Evolutionary conservation across 2,888 invertebrate species (phyloP), one percentile per base, ranked within the genome.

Genomic region (Drosophila cracens): DNA sequence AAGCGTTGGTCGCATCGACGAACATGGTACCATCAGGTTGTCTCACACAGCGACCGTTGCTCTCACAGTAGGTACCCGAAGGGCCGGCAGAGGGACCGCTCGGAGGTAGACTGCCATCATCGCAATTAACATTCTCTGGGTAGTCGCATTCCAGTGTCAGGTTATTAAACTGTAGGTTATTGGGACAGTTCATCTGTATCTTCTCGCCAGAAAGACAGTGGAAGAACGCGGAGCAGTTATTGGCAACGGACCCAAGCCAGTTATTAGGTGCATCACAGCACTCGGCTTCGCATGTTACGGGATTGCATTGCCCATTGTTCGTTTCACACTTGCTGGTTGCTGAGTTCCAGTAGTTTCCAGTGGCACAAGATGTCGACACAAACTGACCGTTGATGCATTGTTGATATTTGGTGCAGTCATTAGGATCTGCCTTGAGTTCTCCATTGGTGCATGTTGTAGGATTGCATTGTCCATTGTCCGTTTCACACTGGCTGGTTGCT

Each of bases 41-140:
- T 21, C 83, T 79, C 21, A 87, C 76, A 65, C 91, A 89, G 11
- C 69, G 68, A 10, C 87, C 90, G 10, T 76, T 62, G 43, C 61
- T 79, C 40, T 62, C 83, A 52, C 91, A 91, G 31, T 68, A 70
- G 2, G 89, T 89, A 33, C 91, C 91, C 0, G 91, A 91, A 7
- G 91, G 91, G 13, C 91, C 91, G 10, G 91, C 86, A 3, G 76
- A 76, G 21, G 91, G 91, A 5, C 90, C 91, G 38, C 82, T 83
- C 11, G 91, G 91, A 36, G 89, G 82, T 7, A 54, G 48, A 49
- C 79, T 77, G 13, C 81, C 83, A 74, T 83, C 83, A 4, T 79
- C 68, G 49, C 91, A 92, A 1, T 79, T 43, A 1, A 89, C 91
- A 25, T 76, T 70, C 8, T 76, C 56, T 5, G 92, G 92, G 49